Conservation (phyloP, 2,797 vertebrate species). For the Borostomias antarcticus region DNA sequence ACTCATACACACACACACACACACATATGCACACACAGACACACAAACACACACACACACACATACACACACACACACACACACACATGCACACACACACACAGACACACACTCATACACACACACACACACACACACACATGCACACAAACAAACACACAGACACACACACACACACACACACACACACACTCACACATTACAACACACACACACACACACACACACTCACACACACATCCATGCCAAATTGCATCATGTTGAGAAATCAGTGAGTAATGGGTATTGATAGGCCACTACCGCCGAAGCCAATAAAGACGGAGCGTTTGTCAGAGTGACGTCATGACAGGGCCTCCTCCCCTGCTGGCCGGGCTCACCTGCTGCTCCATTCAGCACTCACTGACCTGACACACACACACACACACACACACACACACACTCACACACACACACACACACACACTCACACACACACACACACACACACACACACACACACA, state of each 20-base stretch:
- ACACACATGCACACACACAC: not conserved
- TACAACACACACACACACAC: not conserved
- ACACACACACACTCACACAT: conserved; percentile 12
- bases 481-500: too few species aligned
- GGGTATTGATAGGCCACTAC: conserved; percentile 6
- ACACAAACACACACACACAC: too few species aligned
- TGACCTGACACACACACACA: not conserved
- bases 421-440: conserved; percentile 13
- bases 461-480: not conserved
- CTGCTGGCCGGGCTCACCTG: conserved; percentile 6
- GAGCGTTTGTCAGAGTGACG: conserved; percentile 7
- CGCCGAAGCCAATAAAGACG: conserved; percentile 17
- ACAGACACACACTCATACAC: not conserved
- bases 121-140: conserved; percentile 12
- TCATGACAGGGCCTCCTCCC: conserved; percentile 7
- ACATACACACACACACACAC: not conserved
- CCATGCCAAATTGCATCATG: not conserved
- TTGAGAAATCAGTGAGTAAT: conserved; percentile 9
- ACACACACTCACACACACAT: too few species aligned
- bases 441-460: not conserved
- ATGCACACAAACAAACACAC: conserved; percentile 28
- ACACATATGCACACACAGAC: not conserved
- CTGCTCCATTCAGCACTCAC: not conserved
- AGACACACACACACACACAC: conserved; percentile 25
- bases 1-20: too few species aligned